phyloP scores from a whole-genome alignment of 2,797 vertebrate species.

The Catamblyrhynchus diadema region DNA sequence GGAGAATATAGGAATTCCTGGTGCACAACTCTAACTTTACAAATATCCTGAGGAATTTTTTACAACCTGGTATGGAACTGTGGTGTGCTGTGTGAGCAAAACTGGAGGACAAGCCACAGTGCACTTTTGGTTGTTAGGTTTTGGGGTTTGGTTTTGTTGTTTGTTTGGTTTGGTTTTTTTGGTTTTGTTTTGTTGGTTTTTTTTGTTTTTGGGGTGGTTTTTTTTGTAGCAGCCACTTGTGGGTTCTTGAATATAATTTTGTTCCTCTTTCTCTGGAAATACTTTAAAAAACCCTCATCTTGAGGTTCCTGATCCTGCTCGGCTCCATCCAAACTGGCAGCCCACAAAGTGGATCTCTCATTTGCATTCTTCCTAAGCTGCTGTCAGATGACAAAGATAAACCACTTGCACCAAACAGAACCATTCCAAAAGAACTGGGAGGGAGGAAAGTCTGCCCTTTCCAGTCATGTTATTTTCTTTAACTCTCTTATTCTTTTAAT shows the following conservation, averaged over 20 bases:
- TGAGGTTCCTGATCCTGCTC: background rate
- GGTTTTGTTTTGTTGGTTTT: background rate
- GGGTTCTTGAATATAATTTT: background rate
- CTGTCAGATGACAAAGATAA: constrained; percentile 12
- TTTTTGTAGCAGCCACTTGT: background rate
- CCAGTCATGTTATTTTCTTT: background rate
- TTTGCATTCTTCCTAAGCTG: background rate
- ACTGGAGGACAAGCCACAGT: background rate
- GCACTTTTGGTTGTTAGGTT: background rate
- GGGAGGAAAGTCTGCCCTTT: background rate
- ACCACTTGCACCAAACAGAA: constrained; percentile 56
- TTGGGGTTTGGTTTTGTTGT: background rate
- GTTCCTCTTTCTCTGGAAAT: constrained; percentile 6
- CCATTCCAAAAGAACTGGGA: constrained; percentile 36
- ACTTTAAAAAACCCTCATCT: background rate
- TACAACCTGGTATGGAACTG: background rate
- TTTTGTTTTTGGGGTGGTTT: background rate
- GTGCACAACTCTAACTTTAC: background rate
- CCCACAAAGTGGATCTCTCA: constrained; percentile 20
- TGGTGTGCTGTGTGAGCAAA: background rate
- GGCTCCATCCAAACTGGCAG: background rate
- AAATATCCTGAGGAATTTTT: constrained; percentile 13
- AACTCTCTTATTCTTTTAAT: background rate
- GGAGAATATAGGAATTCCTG: background rate
- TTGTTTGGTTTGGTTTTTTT: background rate